Base-by-base conservation (phyloP, 1,140 invertebrate species). In the Pissodes strobi region DNA sequence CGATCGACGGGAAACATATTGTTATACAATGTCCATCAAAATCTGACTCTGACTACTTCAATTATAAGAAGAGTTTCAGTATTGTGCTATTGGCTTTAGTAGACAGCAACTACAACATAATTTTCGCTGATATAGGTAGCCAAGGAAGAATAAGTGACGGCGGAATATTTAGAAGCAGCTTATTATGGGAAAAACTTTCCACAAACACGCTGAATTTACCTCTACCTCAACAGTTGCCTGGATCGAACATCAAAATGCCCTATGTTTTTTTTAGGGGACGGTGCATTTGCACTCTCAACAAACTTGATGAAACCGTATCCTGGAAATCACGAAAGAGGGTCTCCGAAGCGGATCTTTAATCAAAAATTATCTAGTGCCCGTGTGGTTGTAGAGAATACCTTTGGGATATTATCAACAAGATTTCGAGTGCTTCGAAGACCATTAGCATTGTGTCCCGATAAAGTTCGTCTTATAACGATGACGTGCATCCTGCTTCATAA, bases 41-140 rank as follows among this genome's bases (percentile, higher is more conserved):
- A n/a, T n/a, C n/a, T n/a, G n/a, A n/a, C n/a, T n/a, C n/a, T n/a
- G n/a, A n/a, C n/a, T n/a, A n/a, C n/a, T n/a, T 52, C 19, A 74
- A 74, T 45, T 74, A 74, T 43, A 74, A 74, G 43, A 56, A 48
- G 21, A 55, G 27, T n/a, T n/a, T n/a, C n/a, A n/a, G n/a, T n/a
- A n/a, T n/a, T n/a, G n/a, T n/a, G n/a, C n/a, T n/a, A n/a, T n/a
- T n/a, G n/a, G n/a, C n/a, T n/a, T n/a, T n/a, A n/a, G n/a, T n/a
- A n/a, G n/a, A n/a, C n/a, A n/a, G 41, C 15, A 38, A 59, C 17
- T 66, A 62, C 37, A 64, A 69, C 25, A 80, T 80, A 53, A 60
- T 74, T 12, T 74, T 51, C 38, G 58, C 76, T 37, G 73, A 82
- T 69, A 65, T 79, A 25, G 76, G 76, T 62, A n/a, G n/a, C n/a